A percentile compares a stretch with the other conserved stretches of the same genome.
These are phyloP conservation scores for Tiliacea citrago DNA, from an alignment of 2,888 invertebrate genomes.

Conservation along the genomic window DNA sequence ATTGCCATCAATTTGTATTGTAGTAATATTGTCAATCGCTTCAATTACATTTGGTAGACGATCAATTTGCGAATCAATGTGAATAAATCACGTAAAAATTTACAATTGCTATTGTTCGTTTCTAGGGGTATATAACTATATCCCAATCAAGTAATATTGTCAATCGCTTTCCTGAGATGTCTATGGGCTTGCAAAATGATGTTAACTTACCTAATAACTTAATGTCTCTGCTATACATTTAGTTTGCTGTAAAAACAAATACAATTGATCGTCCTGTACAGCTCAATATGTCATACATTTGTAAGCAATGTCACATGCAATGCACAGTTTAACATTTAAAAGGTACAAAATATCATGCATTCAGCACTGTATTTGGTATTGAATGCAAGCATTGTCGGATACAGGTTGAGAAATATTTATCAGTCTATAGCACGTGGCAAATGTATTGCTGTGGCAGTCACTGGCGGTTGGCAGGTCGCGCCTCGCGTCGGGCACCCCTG, in stretches of 20 bases:
- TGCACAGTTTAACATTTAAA: slow-evolving; percentile 17
- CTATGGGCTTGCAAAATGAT: not conserved
- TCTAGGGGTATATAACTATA: no score
- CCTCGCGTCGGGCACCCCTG: slow-evolving; percentile 73
- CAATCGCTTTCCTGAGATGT: not conserved
- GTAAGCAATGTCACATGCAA: slow-evolving; percentile 18
- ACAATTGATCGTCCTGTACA: not conserved
- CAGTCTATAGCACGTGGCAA: not conserved
- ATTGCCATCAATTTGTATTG: no score
- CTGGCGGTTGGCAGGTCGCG: slow-evolving; percentile 40
- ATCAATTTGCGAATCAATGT: no score
- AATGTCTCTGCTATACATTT: not conserved
- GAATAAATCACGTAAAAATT: no score
- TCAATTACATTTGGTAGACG: no score
- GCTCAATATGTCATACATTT: slow-evolving; percentile 24
- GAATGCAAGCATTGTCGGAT: slow-evolving; percentile 37
- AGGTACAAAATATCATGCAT: slow-evolving; percentile 28
- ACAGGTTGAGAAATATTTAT: slow-evolving; percentile 46
- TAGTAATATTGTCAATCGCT: no score
- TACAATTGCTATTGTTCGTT: no score
- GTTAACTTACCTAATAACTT: not conserved
- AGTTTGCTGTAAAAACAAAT: not conserved
- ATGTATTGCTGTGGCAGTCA: slow-evolving; percentile 22
- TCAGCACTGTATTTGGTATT: slow-evolving; percentile 28
- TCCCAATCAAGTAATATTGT: no score